A percentile compares a stretch with the other conserved stretches of the same genome.
phyloP scores from a whole-genome alignment of 2,113 vertebrate genomes.

The Oryzias melastigma region DNA sequence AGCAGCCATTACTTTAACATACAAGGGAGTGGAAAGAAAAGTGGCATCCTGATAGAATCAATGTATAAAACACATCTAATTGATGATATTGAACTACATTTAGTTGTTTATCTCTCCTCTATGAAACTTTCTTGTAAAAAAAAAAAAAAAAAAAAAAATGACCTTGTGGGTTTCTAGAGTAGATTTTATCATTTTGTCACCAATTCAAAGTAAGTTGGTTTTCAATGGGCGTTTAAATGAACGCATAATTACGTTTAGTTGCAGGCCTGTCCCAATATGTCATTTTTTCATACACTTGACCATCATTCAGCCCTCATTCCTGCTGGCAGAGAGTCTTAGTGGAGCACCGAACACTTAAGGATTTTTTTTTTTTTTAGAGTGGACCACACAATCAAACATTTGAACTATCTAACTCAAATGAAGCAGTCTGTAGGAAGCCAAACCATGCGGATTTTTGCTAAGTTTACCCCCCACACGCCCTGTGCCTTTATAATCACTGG shows the following conservation, averaged over 20 bases:
- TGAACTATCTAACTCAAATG: slow-evolving; percentile 28
- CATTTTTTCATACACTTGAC: slow-evolving; percentile 33
- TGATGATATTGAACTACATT: too few species aligned
- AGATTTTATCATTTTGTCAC: slow-evolving; percentile 24
- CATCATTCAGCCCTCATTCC: slow-evolving; percentile 38
- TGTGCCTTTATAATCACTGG: slow-evolving; percentile 3
- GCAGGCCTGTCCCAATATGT: slow-evolving; percentile 36
- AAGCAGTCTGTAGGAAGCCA: slow-evolving; percentile 52
- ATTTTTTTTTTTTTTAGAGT: slow-evolving; percentile 37
- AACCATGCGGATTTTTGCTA: slow-evolving; percentile 22
- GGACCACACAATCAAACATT: slow-evolving; percentile 50
- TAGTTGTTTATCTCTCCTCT: too few species aligned
- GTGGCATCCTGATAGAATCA: not conserved
- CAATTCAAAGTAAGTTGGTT: slow-evolving; percentile 21
- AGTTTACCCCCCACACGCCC: not conserved
- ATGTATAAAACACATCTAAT: not conserved
- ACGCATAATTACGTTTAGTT: not conserved
- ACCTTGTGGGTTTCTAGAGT: slow-evolving; percentile 10
- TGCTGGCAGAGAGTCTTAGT: slow-evolving; percentile 36
- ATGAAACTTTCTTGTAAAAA: slow-evolving; percentile 1
- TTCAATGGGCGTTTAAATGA: not conserved
- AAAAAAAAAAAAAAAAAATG: too few species aligned
- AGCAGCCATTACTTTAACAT: slow-evolving; percentile 6
- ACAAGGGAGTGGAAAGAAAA: slow-evolving; percentile 1
- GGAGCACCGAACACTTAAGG: slow-evolving; percentile 22